These are phyloP conservation scores for Drosophila sp. DNA, from an alignment of 1,140 invertebrate species.

Conservation along the genomic window DNA sequence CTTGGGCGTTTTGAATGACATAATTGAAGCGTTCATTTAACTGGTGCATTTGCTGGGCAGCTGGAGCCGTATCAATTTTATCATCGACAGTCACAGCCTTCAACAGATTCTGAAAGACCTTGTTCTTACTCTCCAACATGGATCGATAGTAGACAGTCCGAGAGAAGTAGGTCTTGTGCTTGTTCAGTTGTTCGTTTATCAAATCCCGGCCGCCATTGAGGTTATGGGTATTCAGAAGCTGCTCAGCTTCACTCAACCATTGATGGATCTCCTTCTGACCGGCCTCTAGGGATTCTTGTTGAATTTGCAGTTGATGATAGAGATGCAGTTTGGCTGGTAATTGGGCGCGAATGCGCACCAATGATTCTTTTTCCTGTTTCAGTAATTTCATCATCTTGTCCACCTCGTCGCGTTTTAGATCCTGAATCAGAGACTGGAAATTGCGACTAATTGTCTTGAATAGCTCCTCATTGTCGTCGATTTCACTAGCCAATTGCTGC, in stretches of 20 bases:
- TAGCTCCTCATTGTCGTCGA: constrained; percentile 93
- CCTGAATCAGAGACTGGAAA: constrained; percentile 94
- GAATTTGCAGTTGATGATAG: constrained; percentile 92
- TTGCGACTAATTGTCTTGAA: constrained; percentile 95
- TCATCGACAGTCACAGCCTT: constrained; percentile 89
- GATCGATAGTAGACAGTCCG: constrained; percentile 95
- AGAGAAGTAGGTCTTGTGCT: constrained; percentile 94
- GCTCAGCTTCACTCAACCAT: constrained; percentile 94
- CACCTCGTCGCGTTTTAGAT: constrained; percentile 94
- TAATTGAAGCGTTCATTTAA: constrained; percentile 92
- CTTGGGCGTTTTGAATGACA: constrained; percentile 88
- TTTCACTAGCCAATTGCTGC: constrained; percentile 90
- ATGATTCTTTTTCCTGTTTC: constrained; percentile 94
- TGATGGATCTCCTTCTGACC: constrained; percentile 92
- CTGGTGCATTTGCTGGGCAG: constrained; percentile 88
- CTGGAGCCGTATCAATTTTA: constrained; percentile 88
- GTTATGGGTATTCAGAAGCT: constrained; percentile 86
- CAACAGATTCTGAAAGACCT: constrained; percentile 94
- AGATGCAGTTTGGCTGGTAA: constrained; percentile 91
- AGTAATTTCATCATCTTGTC: constrained; percentile 94
- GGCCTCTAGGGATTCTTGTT: constrained; percentile 94
- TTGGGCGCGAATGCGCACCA: constrained; percentile 91
- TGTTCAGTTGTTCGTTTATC: constrained; percentile 89
- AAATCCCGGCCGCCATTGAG: constrained; percentile 89
- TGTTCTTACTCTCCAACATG: constrained; percentile 97